These are phyloP conservation scores for Archaeoteleia sp. DNA, from an alignment of 2,888 invertebrate species.

Conservation along the genomic window DNA sequence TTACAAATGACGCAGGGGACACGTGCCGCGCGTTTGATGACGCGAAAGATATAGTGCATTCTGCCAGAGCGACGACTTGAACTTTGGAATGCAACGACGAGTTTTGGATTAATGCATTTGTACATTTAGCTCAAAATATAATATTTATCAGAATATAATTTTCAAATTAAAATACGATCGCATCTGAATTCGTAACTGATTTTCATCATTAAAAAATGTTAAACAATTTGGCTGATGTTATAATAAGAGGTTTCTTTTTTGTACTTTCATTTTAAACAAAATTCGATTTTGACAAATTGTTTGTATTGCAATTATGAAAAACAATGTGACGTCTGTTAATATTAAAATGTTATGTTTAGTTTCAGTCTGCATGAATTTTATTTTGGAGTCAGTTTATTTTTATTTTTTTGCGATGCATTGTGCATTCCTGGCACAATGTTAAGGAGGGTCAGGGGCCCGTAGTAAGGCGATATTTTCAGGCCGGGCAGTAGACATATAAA, in stretches of 20 bases:
- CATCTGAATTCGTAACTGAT: too few species aligned
- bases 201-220: too few species aligned
- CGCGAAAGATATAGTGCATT: constrained; percentile 47
- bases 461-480: constrained; percentile 69
- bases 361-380: not conserved
- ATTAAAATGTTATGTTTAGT: not conserved
- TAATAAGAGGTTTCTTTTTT: too few species aligned
- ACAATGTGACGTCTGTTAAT: too few species aligned
- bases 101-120: too few species aligned
- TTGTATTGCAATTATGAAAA: too few species aligned
- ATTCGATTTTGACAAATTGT: too few species aligned
- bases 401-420: constrained; percentile 55
- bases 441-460: constrained; percentile 68
- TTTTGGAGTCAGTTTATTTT: constrained; percentile 16
- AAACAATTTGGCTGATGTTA: too few species aligned
- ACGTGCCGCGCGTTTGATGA: constrained; percentile 52
- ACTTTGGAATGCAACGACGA: constrained; percentile 30
- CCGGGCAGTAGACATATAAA: constrained; percentile 67
- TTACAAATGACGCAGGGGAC: constrained; percentile 50
- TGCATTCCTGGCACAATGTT: constrained; percentile 57
- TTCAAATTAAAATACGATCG: too few species aligned
- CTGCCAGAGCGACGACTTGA: constrained; percentile 32
- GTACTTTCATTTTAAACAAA: too few species aligned
- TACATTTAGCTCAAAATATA: too few species aligned
- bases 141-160: too few species aligned